Evolutionary conservation across 2,888 invertebrate species (phyloP).

Genomic region (Acleris emargana): DNA sequence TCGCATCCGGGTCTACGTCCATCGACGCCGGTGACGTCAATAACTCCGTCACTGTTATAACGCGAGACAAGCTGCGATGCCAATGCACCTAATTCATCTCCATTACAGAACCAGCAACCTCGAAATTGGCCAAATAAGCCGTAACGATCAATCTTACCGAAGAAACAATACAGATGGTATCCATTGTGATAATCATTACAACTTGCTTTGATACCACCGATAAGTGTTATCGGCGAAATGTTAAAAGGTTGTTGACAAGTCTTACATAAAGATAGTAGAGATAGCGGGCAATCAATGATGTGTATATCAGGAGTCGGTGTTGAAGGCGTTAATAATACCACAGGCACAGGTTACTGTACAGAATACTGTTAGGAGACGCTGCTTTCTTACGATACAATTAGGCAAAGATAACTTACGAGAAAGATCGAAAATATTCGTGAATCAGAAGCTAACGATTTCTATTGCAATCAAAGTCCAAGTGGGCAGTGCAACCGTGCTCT

Average conservation of each 20-base stretch:
- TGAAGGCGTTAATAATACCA: background rate
- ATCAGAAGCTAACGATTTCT: conserved; percentile 4
- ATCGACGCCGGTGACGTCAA: conserved; percentile 13
- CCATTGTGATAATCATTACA: conserved; percentile 32
- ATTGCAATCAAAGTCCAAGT: conserved; percentile 6
- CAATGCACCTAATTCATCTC: conserved; percentile 1
- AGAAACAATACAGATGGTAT: conserved; percentile 30
- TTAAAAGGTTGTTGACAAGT: conserved; percentile 68
- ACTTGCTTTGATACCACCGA: conserved; percentile 43
- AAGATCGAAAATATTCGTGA: background rate
- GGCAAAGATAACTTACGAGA: background rate
- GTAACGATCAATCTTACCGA: conserved; percentile 30
- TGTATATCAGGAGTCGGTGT: conserved; percentile 24
- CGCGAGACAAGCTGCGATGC: background rate
- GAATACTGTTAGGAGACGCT: background rate
- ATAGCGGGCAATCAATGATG: conserved; percentile 51
- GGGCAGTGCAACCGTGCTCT: conserved; percentile 1
- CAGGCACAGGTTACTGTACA: background rate
- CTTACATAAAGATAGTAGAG: conserved; percentile 51
- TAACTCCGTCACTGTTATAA: conserved; percentile 17
- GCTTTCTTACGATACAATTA: background rate
- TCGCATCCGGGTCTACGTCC: conserved; percentile 24
- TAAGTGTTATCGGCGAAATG: conserved; percentile 62
- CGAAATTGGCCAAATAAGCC: conserved; percentile 21
- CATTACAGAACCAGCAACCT: conserved; percentile 10